Percentiles rank a stretch among this genome's conserved stretches.
These are phyloP conservation scores for Macrophya annulata DNA, from an alignment of 2,888 invertebrate species.

Conservation along the genomic window DNA sequence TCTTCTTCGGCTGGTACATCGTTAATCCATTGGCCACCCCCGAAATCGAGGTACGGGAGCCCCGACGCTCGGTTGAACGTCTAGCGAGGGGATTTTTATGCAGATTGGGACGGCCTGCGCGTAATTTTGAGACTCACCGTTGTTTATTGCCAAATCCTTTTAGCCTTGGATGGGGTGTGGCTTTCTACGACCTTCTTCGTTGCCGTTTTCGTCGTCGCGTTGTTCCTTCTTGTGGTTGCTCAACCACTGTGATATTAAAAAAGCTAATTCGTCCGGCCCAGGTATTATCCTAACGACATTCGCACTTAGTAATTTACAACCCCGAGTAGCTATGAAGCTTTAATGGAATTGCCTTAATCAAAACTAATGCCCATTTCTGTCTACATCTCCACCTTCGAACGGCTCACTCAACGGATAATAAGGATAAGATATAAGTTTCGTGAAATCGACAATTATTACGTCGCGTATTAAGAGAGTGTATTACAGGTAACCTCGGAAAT, in stretches of 20 bases:
- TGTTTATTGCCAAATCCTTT: constrained; percentile 79
- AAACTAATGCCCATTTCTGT: constrained; percentile 39
- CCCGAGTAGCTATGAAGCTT: constrained; percentile 41
- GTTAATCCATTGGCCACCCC: constrained; percentile 72
- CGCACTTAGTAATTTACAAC: constrained; percentile 63
- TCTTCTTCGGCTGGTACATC: constrained; percentile 65
- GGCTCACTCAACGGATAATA: constrained; percentile 32
- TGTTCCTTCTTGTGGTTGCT: constrained; percentile 30
- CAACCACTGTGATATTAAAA: constrained; percentile 54
- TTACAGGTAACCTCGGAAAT: not conserved
- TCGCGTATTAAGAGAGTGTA: not conserved
- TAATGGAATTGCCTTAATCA: constrained; percentile 55
- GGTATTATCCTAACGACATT: constrained; percentile 63
- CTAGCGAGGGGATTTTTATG: constrained; percentile 69
- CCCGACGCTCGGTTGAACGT: constrained; percentile 46
- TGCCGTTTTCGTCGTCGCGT: constrained; percentile 33
- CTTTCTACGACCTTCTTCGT: constrained; percentile 36
- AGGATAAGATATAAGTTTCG: constrained; percentile 9
- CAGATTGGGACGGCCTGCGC: constrained; percentile 68
- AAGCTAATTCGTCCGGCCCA: constrained; percentile 45
- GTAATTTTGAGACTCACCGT: constrained; percentile 75
- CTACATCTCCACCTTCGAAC: constrained; percentile 36
- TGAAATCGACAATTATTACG: not conserved
- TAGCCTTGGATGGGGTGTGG: constrained; percentile 68
- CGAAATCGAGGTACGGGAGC: constrained; percentile 51